Percentiles rank a stretch among this genome's conserved stretches.
Evolutionary conservation across 2,113 vertebrate genomes (phyloP).

Genomic region (Zonotrichia leucophrys): DNA sequence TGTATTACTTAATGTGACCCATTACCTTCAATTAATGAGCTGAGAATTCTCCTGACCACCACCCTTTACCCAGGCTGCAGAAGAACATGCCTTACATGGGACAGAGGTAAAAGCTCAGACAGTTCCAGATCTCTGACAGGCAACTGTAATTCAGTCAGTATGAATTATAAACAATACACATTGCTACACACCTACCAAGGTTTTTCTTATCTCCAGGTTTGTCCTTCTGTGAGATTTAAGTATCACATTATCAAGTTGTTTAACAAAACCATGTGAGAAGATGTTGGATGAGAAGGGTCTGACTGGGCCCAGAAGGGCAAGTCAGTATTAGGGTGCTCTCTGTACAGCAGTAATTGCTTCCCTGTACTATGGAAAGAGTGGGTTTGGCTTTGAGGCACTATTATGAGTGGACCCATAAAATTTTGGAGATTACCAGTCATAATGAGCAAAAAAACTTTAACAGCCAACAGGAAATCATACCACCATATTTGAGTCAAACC

Average conservation of each 20-base stretch:
- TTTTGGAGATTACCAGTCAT: neutral
- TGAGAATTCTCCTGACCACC: neutral
- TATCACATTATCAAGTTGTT: accelerated
- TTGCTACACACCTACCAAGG: neutral
- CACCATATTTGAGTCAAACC: neutral
- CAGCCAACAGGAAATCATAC: neutral
- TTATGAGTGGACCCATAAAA: neutral
- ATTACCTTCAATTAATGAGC: neutral
- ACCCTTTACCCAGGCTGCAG: neutral
- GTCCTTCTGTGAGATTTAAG: neutral
- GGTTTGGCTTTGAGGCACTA: neutral
- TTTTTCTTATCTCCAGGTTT: neutral
- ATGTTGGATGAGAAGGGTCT: neutral
- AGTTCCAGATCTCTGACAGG: neutral
- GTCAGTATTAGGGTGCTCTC: neutral
- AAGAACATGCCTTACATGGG: neutral
- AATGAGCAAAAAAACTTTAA: neutral
- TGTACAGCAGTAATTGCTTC: neutral
- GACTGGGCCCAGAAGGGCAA: neutral
- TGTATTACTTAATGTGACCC: neutral
- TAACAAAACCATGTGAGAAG: neutral
- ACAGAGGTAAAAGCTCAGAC: neutral
- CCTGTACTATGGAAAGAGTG: neutral
- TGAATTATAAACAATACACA: neutral
- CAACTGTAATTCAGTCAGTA: neutral